These are phyloP conservation scores for Drymodes brunneopygia DNA, from an alignment of 2,113 vertebrate genomes.

Conservation along the genomic window DNA sequence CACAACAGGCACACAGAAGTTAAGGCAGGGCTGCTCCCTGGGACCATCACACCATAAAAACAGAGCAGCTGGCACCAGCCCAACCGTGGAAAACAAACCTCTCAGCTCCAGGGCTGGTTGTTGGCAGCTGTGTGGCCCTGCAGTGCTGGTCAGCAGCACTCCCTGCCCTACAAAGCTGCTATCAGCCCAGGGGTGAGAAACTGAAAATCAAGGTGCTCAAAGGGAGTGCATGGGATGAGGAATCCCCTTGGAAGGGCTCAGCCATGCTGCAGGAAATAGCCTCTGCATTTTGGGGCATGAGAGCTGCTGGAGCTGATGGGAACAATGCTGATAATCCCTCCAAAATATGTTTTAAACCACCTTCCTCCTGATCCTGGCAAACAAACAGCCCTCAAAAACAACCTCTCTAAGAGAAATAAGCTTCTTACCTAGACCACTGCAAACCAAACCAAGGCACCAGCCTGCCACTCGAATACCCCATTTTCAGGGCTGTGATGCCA, in stretches of 20 bases:
- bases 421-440: neutral
- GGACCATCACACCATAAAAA: neutral
- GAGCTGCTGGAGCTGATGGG: neutral
- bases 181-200: neutral
- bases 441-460: neutral
- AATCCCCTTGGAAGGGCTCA: neutral
- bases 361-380: neutral
- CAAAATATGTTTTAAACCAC: neutral
- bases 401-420: neutral
- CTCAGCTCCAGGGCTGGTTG: accelerated
- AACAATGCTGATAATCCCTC: neutral
- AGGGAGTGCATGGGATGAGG: neutral
- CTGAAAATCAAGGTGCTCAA: neutral
- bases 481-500: neutral
- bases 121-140: accelerated
- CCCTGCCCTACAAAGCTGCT: neutral
- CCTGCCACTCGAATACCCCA: neutral
- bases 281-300: neutral
- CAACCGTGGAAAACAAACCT: neutral
- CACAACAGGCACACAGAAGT: neutral
- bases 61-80: neutral
- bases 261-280: neutral
- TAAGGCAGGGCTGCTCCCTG: neutral
- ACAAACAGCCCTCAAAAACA: neutral
- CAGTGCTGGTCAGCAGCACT: neutral